Conservation (phyloP, 2,797 vertebrate genomes). For the Sebastes itinus region DNA sequence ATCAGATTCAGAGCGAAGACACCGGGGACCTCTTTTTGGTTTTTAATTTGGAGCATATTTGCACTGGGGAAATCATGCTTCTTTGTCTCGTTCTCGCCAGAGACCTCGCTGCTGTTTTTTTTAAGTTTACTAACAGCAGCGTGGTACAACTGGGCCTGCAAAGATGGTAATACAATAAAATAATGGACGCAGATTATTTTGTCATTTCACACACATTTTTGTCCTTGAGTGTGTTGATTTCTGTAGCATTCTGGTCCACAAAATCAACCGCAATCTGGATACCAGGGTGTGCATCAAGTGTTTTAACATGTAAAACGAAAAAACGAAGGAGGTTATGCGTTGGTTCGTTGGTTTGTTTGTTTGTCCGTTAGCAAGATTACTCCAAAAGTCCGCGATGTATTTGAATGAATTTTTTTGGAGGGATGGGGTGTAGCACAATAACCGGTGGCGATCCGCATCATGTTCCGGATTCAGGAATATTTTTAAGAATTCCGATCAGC, state of each 20-base stretch:
- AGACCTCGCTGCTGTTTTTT: conserved; percentile 52
- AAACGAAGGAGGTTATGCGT: no score
- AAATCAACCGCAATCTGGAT: background rate
- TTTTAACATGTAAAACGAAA: background rate
- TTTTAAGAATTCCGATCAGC: no score
- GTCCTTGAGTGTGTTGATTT: background rate
- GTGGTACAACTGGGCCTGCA: conserved; percentile 53
- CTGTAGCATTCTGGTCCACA: background rate
- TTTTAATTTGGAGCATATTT: conserved; percentile 85
- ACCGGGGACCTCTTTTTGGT: conserved; percentile 74
- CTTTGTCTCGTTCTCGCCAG: conserved; percentile 68
- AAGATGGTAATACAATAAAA: conserved; percentile 2
- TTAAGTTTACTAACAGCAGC: conserved; percentile 81
- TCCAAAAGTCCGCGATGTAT: no score
- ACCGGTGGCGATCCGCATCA: no score
- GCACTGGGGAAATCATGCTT: conserved; percentile 81
- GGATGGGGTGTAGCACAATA: fast-evolving
- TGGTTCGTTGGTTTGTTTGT: no score
- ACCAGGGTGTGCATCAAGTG: background rate
- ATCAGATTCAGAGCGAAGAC: conserved; percentile 74
- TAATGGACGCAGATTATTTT: conserved; percentile 10
- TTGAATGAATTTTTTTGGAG: no score
- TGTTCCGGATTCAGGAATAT: no score
- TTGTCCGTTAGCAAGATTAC: no score
- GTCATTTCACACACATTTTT: conserved; percentile 1